These are phyloP conservation scores for Notocelia uddmanniana DNA, from an alignment of 2,888 invertebrate species.

Conservation along the genomic window DNA sequence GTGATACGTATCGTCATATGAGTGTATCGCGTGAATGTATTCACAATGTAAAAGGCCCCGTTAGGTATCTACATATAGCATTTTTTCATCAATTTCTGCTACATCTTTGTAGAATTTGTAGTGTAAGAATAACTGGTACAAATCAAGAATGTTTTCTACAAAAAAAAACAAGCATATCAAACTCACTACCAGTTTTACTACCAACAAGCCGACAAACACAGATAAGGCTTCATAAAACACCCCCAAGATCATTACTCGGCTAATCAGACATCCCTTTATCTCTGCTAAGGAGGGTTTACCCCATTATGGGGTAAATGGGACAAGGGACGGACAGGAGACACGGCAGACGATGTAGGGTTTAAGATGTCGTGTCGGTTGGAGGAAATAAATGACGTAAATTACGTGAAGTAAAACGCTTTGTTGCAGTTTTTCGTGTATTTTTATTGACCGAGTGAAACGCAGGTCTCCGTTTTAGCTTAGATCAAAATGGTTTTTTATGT, in stretches of 20 bases:
- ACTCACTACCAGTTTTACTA: background rate
- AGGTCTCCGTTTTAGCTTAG: too few species aligned
- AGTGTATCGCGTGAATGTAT: too few species aligned
- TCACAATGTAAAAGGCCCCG: too few species aligned
- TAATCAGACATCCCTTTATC: conserved; percentile 22
- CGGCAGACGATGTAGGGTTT: background rate
- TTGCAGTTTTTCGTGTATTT: background rate
- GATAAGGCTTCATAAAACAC: conserved; percentile 11
- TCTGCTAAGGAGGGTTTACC: conserved; percentile 3
- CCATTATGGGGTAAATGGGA: conserved; percentile 8
- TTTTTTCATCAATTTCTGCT: too few species aligned
- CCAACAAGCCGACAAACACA: conserved; percentile 5
- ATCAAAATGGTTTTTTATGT: too few species aligned
- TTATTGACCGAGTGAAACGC: too few species aligned
- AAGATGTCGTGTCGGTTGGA: background rate
- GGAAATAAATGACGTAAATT: conserved; percentile 4
- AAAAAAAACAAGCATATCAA: background rate
- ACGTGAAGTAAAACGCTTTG: background rate
- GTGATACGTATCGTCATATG: too few species aligned
- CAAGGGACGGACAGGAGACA: conserved; percentile 8
- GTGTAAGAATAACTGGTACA: too few species aligned
- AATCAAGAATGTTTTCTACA: too few species aligned
- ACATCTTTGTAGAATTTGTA: too few species aligned
- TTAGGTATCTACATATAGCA: too few species aligned
- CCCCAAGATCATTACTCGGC: conserved; percentile 13